Evolutionary conservation across 2,797 vertebrate species (phyloP).

Genomic region (Arnoldichthys spilopterus): DNA sequence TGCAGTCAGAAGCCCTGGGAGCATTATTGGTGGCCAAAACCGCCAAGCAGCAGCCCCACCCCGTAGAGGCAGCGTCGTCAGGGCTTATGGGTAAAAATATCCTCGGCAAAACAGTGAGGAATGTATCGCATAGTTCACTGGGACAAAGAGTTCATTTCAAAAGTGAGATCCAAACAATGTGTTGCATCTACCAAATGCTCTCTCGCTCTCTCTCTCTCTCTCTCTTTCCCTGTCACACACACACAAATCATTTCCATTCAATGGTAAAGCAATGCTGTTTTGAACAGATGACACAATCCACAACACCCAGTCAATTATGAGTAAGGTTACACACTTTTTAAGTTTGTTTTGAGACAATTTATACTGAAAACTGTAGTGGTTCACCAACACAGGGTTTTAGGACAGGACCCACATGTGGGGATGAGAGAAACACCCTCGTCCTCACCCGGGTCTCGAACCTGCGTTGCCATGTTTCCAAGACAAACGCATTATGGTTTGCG

Average conservation of each 20-base stretch:
- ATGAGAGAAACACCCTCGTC: too few species aligned
- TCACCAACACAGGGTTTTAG: too few species aligned
- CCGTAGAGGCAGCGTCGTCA: constrained; percentile 7
- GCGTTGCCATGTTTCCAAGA: too few species aligned
- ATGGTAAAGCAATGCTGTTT: neutral
- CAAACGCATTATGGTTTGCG: too few species aligned
- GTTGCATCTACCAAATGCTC: constrained; percentile 1
- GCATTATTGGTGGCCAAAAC: neutral
- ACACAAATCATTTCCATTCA: neutral
- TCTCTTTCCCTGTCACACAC: neutral
- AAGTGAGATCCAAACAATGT: constrained; percentile 20
- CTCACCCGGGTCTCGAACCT: too few species aligned
- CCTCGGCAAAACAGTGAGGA: constrained; percentile 29
- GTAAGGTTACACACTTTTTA: too few species aligned
- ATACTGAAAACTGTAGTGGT: neutral
- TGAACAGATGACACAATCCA: neutral
- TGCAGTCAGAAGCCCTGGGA: neutral
- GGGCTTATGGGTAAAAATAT: constrained; percentile 49
- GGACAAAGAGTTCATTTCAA: constrained; percentile 36
- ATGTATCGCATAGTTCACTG: constrained; percentile 40
- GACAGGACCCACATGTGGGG: too few species aligned
- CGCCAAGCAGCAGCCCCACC: constrained; percentile 21
- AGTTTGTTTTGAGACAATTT: neutral
- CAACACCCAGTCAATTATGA: neutral
- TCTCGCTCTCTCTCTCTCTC: neutral